Base-by-base conservation (phyloP, 2,797 vertebrate genomes). In the Manis crassicaudata region DNA sequence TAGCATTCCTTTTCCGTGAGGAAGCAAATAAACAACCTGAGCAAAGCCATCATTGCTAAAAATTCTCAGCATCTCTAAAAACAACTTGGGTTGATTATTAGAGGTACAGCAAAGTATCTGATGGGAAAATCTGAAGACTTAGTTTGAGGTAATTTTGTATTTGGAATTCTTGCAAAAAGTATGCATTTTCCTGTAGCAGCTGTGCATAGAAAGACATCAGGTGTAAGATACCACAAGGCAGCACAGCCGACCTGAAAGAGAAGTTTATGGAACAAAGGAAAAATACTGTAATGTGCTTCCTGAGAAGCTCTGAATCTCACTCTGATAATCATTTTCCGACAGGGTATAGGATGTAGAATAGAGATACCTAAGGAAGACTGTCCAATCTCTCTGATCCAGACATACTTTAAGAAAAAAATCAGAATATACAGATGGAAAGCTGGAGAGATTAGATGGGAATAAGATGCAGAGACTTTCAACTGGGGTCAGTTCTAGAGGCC, bases 181-280 rank as follows among this genome's bases (percentile, higher is more conserved):
- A 35, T 9, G 1, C 9, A 35, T 46, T 91, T 93, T 97, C 92
- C 73, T 93, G 84, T 21, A 95, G 89, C 82, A 80, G 37, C 23
- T 81, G 54, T 35, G 12, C 4, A 40, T 1, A 56, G 76, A 63
- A 81, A 65, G 76, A 90, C 63, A 43, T 50, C 4, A n/a, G 35
- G 46, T 77, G 2, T 76, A 68, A 77, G 67, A 70, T 13, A 70
- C 1, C n/a, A 63, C 20, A 72, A 25, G 52, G 18, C 5, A 37
- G 43, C 40, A 37, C 60, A 72, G 58, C 13, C 29, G 20, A 84
- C 43, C 14, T 43, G 76, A 40, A 76, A 90, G 60, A 65, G 35
- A 63, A 80, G 72, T 79, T n/a, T 50, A 68, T 3, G 32, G 46
- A 37, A 40, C 37, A 82, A 92, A 92, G 50, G 63, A n/a, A 77